These are phyloP conservation scores for Heloderma charlesbogerti DNA, from an alignment of 2,113 vertebrate species.

Conservation along the genomic window DNA sequence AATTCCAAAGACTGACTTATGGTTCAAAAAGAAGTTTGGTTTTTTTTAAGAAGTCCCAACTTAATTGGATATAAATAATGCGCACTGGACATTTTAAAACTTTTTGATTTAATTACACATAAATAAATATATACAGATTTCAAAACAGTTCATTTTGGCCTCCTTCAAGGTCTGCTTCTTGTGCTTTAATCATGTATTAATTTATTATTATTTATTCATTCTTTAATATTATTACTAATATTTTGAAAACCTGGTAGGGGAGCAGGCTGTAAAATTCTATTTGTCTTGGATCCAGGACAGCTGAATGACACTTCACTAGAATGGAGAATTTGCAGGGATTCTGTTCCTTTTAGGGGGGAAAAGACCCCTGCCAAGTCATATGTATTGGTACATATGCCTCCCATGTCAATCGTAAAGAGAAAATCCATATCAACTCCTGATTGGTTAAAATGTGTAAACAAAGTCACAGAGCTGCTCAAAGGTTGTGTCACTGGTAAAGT, in stretches of 20 bases:
- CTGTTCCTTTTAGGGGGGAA: rapidly evolving
- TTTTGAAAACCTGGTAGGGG: conserved; percentile 53
- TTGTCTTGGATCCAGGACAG: conserved; percentile 39
- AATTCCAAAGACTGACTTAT: conserved; percentile 42
- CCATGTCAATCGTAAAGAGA: background rate
- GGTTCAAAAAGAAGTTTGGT: conserved; percentile 43
- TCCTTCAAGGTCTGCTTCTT: conserved; percentile 77
- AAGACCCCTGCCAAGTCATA: rapidly evolving
- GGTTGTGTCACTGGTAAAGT: conserved; percentile 21
- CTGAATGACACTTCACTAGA: background rate
- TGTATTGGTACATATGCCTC: rapidly evolving
- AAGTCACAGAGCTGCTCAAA: conserved; percentile 39
- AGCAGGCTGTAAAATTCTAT: background rate
- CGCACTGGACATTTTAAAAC: conserved; percentile 77
- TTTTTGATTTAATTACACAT: conserved; percentile 82
- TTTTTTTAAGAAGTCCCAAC: conserved; percentile 38
- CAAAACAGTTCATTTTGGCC: conserved; percentile 67
- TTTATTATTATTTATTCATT: conserved; percentile 26
- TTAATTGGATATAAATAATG: conserved; percentile 78
- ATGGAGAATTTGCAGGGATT: rapidly evolving
- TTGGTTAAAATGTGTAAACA: conserved; percentile 45
- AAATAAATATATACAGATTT: conserved; percentile 85
- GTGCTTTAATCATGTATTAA: conserved; percentile 66
- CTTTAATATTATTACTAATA: conserved; percentile 39
- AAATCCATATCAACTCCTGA: background rate